Evolutionary conservation across 2,113 vertebrate genomes (phyloP).

Genomic region (Riparia riparia): DNA sequence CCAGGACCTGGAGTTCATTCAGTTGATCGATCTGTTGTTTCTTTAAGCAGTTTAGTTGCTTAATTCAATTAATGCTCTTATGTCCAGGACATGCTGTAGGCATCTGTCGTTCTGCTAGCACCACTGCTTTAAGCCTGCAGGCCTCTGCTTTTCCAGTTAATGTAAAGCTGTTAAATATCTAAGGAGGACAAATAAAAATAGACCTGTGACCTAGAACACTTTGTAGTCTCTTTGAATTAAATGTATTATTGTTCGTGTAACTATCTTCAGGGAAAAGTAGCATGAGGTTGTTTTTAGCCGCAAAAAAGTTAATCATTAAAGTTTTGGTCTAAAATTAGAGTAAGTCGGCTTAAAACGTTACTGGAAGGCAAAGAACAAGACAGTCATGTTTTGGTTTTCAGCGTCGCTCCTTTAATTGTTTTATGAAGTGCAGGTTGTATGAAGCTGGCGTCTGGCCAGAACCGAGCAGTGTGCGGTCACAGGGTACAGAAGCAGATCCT

Average conservation of each 20-base stretch:
- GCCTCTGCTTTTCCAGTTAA: conserved; percentile 36
- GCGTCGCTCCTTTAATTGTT: background rate
- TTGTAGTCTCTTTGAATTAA: conserved; percentile 69
- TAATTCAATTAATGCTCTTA: background rate
- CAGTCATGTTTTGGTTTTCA: background rate
- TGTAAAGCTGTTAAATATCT: conserved; percentile 62
- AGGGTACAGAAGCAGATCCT: background rate
- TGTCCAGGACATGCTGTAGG: background rate
- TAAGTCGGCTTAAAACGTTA: conserved; percentile 32
- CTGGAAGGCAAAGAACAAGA: conserved; percentile 23
- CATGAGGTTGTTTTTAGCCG: conserved; percentile 61
- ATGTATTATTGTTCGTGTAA: conserved; percentile 51
- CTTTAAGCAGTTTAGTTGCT: conserved; percentile 24
- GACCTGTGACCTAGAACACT: conserved; percentile 77
- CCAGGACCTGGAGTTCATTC: background rate
- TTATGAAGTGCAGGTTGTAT: background rate
- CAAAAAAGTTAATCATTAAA: conserved; percentile 75
- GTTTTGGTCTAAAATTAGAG: conserved; percentile 35
- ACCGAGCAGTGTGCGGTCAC: fast-evolving
- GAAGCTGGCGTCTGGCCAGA: background rate
- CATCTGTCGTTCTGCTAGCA: background rate
- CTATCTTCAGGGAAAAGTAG: conserved; percentile 38
- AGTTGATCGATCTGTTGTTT: conserved; percentile 28
- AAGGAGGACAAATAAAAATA: conserved; percentile 77
- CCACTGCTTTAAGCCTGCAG: background rate